Percentiles rank a stretch among this genome's conserved stretches.
Evolutionary conservation across 2,113 vertebrate species (phyloP).

Genomic region (Neofelis nebulosa): DNA sequence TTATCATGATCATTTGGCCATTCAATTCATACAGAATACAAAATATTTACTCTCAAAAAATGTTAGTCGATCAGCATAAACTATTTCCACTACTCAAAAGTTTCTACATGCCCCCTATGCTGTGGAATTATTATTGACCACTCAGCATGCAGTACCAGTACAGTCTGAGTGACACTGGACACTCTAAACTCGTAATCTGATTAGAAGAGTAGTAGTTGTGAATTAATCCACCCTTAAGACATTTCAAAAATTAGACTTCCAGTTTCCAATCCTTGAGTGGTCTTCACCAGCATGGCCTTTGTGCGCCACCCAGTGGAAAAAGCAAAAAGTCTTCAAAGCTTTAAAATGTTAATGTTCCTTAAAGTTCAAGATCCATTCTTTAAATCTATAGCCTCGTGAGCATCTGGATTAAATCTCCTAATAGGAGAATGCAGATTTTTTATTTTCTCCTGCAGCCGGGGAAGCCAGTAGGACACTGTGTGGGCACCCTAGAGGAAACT

Average conservation of each 20-base stretch:
- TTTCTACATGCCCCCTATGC: background rate
- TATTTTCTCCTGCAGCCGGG: slow-evolving; percentile 54
- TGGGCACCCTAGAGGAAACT: slow-evolving; percentile 59
- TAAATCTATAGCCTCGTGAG: slow-evolving; percentile 39
- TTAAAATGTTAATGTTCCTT: slow-evolving; percentile 10
- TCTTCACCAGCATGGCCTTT: slow-evolving; percentile 62
- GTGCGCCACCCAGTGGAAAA: slow-evolving; percentile 84
- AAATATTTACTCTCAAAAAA: background rate
- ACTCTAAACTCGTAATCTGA: background rate
- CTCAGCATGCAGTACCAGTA: background rate
- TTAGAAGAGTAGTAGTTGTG: background rate
- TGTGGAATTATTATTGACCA: background rate
- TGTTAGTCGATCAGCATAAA: background rate
- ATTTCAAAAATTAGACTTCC: background rate
- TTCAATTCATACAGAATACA: background rate
- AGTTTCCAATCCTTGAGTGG: background rate
- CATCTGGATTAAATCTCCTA: slow-evolving; percentile 76
- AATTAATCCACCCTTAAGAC: slow-evolving; percentile 44
- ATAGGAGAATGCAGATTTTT: slow-evolving; percentile 57
- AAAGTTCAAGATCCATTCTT: background rate
- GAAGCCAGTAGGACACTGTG: slow-evolving; percentile 53
- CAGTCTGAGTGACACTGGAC: background rate
- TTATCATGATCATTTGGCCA: background rate
- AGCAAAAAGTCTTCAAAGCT: background rate
- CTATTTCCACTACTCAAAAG: background rate